Conservation (phyloP, 64 coral and sea anemone species). For the Hydrozoanthus tunicans region DNA sequence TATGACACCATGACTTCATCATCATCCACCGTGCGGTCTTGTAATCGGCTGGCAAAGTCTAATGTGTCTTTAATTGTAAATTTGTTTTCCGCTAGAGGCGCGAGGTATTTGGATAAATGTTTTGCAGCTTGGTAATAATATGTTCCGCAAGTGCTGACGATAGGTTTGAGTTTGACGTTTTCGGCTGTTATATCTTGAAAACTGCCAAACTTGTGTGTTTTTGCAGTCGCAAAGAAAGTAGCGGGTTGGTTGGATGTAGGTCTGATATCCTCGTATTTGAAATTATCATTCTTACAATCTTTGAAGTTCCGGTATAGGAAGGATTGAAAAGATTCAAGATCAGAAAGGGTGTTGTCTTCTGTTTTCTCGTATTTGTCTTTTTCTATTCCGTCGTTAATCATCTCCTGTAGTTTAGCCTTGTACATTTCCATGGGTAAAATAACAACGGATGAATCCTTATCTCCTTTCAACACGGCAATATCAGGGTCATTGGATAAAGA, state of each 20-base stretch:
- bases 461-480: constrained; percentile 23
- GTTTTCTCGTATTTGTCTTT: constrained; percentile 4
- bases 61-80: no score
- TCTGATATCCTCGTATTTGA: neutral
- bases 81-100: no score
- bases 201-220: neutral
- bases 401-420: neutral
- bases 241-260: neutral
- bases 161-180: no score
- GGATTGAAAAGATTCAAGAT: constrained; percentile 1
- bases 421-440: neutral
- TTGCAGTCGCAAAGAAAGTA: neutral
- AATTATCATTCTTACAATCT: neutral
- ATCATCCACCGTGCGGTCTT: no score
- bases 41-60: no score
- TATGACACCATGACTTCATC: no score
- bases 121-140: no score
- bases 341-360: neutral
- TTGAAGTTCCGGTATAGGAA: constrained; percentile 18
- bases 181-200: neutral
- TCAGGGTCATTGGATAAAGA: neutral
- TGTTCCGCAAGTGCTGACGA: no score
- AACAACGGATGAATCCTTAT: constrained; percentile 15
- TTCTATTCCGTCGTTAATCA: neutral
- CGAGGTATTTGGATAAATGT: no score